Evolutionary conservation across 2,113 vertebrate species (phyloP).

Genomic region (Platysteira castanea): DNA sequence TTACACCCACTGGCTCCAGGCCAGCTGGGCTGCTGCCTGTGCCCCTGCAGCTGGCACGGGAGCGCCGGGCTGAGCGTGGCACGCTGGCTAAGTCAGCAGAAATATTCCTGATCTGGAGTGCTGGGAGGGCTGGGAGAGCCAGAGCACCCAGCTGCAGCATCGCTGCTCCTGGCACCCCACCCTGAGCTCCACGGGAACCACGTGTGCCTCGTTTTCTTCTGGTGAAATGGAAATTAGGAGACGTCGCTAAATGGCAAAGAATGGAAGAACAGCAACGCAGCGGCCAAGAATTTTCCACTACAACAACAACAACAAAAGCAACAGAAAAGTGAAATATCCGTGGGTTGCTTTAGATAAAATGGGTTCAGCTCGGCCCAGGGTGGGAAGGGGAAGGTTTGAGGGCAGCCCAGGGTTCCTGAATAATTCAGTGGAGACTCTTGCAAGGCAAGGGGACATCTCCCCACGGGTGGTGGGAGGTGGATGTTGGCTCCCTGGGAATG

Average conservation of each 20-base stretch:
- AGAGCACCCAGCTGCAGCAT: not conserved
- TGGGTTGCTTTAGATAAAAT: not conserved
- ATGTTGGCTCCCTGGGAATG: rapidly evolving
- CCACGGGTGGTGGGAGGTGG: rapidly evolving
- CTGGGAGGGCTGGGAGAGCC: not conserved
- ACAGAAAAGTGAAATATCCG: not conserved
- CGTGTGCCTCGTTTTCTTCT: rapidly evolving
- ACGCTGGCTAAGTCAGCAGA: not conserved
- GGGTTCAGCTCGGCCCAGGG: not conserved
- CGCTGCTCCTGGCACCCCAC: not conserved
- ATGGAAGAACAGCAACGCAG: not conserved
- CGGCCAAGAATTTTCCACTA: not conserved
- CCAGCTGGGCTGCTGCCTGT: not conserved
- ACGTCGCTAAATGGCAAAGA: not conserved
- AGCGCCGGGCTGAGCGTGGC: not conserved
- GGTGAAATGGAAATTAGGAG: not conserved
- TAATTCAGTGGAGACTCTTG: not conserved
- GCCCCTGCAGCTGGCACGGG: not conserved
- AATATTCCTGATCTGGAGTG: not conserved
- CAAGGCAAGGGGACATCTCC: not conserved
- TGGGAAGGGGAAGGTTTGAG: not conserved
- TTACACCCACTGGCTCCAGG: rapidly evolving
- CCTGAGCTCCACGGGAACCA: not conserved
- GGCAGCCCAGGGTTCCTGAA: not conserved
- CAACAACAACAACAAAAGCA: not conserved